Percentiles rank a stretch among this genome's conserved stretches.
These are phyloP conservation scores for Oryzias curvinotus DNA, from an alignment of 2,113 vertebrate genomes.

Conservation along the genomic window DNA sequence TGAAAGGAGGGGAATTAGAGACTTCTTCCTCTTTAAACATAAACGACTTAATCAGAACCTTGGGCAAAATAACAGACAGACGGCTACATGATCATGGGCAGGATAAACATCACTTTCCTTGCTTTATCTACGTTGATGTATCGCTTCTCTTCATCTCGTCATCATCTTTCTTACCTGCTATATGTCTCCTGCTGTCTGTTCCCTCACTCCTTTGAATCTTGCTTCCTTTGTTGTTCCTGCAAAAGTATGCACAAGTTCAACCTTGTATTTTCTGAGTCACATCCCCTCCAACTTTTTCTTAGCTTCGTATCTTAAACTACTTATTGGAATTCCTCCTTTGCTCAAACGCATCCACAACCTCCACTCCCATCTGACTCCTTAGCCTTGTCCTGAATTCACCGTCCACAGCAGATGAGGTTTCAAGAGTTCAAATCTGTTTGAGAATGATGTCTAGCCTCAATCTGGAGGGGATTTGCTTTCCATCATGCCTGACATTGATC, in stretches of 20 bases:
- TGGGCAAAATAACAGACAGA: slow-evolving; percentile 68
- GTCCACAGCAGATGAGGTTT: slow-evolving; percentile 3
- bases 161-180: slow-evolving; percentile 29
- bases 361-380: background rate
- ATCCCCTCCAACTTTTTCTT: background rate
- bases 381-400: slow-evolving; percentile 17
- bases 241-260: background rate
- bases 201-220: slow-evolving; percentile 8
- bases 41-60: slow-evolving; percentile 71
- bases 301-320: background rate
- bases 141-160: slow-evolving; percentile 32
- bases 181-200: slow-evolving; percentile 17
- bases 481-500: slow-evolving; percentile 46
- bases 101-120: slow-evolving; percentile 63
- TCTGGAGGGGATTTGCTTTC: slow-evolving; percentile 42
- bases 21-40: slow-evolving; percentile 72
- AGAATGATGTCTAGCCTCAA: slow-evolving; percentile 12
- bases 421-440: slow-evolving; percentile 6
- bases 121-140: slow-evolving; percentile 37
- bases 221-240: slow-evolving; percentile 4
- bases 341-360: background rate
- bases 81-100: slow-evolving; percentile 61
- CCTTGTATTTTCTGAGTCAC: background rate
- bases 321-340: slow-evolving; percentile 4
- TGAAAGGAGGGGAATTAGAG: slow-evolving; percentile 73